These are phyloP conservation scores for Tenodera sinensis DNA, from an alignment of 2,888 invertebrate species.

Conservation along the genomic window DNA sequence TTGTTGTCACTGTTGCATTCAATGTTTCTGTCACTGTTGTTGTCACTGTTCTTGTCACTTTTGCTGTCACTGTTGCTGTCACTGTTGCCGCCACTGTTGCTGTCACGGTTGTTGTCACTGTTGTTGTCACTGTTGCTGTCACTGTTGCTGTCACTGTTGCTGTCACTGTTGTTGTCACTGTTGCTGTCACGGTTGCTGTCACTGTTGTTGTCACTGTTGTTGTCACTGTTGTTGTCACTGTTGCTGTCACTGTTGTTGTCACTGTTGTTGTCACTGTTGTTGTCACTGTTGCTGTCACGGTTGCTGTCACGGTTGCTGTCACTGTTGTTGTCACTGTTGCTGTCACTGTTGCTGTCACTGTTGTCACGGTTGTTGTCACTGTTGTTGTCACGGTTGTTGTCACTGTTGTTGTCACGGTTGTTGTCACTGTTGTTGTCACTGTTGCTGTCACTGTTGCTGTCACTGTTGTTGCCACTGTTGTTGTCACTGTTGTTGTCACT, in stretches of 20 bases:
- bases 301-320: slow-evolving; percentile 1
- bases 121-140: neutral
- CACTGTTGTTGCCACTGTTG: neutral
- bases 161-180: neutral
- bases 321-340: neutral
- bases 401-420: too few relatives aligned
- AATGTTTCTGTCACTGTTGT: too few relatives aligned
- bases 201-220: neutral
- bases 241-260: neutral
- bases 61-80: neutral
- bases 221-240: neutral
- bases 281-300: slow-evolving; percentile 1
- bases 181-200: neutral
- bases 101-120: too few relatives aligned
- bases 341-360: too few relatives aligned
- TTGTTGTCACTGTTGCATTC: too few relatives aligned
- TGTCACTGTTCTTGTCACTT: too few relatives aligned
- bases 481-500: neutral
- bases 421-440: neutral
- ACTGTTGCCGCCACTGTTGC: neutral
- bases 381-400: too few relatives aligned
- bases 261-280: slow-evolving; percentile 5
- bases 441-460: slow-evolving; percentile 12
- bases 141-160: neutral
- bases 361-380: too few relatives aligned